phyloP scores from a whole-genome alignment of 2,888 invertebrate species.

The Callimorpha dominula region DNA sequence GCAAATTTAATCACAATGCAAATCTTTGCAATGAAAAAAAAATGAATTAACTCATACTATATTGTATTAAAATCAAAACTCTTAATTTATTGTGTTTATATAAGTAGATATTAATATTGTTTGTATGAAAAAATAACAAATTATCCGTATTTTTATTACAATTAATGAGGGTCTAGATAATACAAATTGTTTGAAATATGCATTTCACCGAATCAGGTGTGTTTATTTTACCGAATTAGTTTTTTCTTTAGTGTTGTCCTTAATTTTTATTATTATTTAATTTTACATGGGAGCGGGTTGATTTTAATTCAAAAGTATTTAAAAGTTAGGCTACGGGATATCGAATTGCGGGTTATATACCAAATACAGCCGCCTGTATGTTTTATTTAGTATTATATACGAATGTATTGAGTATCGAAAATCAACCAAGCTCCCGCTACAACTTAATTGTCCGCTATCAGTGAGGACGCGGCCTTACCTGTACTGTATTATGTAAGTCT shows the following conservation, averaged over 20 bases:
- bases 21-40: conserved; percentile 31
- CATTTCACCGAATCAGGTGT: conserved; percentile 49
- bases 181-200: conserved; percentile 47
- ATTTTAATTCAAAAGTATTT: conserved; percentile 1
- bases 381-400: neutral
- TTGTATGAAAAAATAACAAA: conserved; percentile 62
- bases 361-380: neutral
- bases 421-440: conserved; percentile 38
- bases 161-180: conserved; percentile 44
- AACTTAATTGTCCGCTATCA: conserved; percentile 39
- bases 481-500: conserved; percentile 26
- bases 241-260: conserved; percentile 36
- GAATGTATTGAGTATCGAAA: neutral
- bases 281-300: conserved; percentile 42
- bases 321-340: neutral
- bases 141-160: conserved; percentile 73
- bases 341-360: neutral
- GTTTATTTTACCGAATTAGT: conserved; percentile 33
- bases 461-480: conserved; percentile 36
- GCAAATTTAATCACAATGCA: conserved; percentile 24
- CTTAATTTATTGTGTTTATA: conserved; percentile 57
- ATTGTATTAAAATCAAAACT: conserved; percentile 34
- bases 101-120: conserved; percentile 60
- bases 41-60: conserved; percentile 14
- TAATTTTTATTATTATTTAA: conserved; percentile 52